phyloP scores from a whole-genome alignment of 2,797 vertebrate species.

The Leptodactylus fallax region DNA sequence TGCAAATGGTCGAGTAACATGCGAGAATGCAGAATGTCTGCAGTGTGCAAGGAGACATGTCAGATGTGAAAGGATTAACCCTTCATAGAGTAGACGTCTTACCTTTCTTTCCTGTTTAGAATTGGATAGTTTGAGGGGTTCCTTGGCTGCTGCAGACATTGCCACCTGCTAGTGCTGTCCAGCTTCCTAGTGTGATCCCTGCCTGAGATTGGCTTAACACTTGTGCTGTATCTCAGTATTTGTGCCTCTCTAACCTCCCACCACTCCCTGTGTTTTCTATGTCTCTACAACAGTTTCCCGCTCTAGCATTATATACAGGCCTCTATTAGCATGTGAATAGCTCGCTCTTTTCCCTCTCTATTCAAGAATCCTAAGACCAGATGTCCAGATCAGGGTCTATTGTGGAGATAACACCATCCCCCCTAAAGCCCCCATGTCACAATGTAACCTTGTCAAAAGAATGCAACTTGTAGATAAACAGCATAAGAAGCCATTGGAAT shows the following conservation, averaged over 20 bases:
- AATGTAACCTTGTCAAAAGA: conserved; percentile 55
- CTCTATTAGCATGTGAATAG: conserved; percentile 61
- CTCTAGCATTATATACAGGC: conserved; percentile 60
- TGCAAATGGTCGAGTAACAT: not conserved
- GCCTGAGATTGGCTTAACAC: not conserved
- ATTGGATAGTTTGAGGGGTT: conserved; percentile 75
- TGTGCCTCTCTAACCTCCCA: conserved; percentile 22
- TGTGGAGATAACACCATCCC: conserved; percentile 23
- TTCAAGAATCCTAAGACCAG: conserved; percentile 44
- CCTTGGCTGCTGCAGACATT: conserved; percentile 82
- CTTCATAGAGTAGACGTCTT: conserved; percentile 48
- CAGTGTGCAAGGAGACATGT: not conserved
- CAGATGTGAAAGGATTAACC: not conserved
- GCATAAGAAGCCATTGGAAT: no score
- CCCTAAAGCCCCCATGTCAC: conserved; percentile 35
- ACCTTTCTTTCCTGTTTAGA: conserved; percentile 89
- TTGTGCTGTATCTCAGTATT: not conserved
- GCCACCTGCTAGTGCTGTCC: conserved; percentile 12
- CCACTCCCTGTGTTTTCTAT: conserved; percentile 17
- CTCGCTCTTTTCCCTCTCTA: conserved; percentile 43
- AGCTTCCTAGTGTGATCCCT: conserved; percentile 32
- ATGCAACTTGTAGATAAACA: conserved; percentile 27
- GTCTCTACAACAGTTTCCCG: conserved; percentile 54
- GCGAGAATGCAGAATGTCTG: not conserved
- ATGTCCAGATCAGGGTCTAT: conserved; percentile 55